These are phyloP conservation scores for Troides helena DNA, from an alignment of 2,888 invertebrate species.

Conservation along the genomic window DNA sequence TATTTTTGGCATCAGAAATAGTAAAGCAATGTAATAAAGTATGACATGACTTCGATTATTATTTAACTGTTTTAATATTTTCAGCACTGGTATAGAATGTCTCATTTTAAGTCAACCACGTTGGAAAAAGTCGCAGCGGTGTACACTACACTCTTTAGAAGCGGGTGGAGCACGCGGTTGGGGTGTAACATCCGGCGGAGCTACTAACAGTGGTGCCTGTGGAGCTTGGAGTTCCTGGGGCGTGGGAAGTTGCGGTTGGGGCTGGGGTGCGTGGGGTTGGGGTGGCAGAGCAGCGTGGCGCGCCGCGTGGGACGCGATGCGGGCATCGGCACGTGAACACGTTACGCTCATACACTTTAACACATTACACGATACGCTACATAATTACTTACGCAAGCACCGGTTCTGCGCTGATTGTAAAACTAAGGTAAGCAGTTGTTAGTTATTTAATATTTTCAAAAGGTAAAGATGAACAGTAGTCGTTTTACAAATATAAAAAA, in stretches of 20 bases:
- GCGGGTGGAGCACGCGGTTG: slow-evolving; percentile 89
- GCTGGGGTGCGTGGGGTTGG: slow-evolving; percentile 87
- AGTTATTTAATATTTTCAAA: neutral
- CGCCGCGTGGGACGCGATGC: slow-evolving; percentile 93
- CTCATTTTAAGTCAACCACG: slow-evolving; percentile 89
- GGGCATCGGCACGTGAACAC: slow-evolving; percentile 88
- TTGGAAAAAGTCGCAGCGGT: slow-evolving; percentile 93
- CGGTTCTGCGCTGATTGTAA: slow-evolving; percentile 96
- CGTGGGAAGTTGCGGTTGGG: slow-evolving; percentile 87
- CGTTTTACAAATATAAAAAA: too few relatives aligned
- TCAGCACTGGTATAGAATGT: slow-evolving; percentile 86
- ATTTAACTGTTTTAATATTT: slow-evolving; percentile 35
- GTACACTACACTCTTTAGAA: slow-evolving; percentile 93
- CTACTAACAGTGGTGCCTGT: slow-evolving; percentile 78
- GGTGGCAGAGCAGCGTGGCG: slow-evolving; percentile 85
- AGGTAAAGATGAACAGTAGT: too few relatives aligned
- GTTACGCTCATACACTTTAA: slow-evolving; percentile 93
- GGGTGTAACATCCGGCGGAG: slow-evolving; percentile 81
- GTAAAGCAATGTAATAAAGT: neutral
- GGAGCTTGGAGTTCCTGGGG: slow-evolving; percentile 76
- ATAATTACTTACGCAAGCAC: slow-evolving; percentile 94
- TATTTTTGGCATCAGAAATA: too few relatives aligned
- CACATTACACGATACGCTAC: slow-evolving; percentile 90
- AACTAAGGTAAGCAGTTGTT: slow-evolving; percentile 84
- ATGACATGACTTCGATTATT: neutral